Evolutionary conservation across 2,888 invertebrate species (phyloP).

Genomic region (Eupithecia abbreviata): DNA sequence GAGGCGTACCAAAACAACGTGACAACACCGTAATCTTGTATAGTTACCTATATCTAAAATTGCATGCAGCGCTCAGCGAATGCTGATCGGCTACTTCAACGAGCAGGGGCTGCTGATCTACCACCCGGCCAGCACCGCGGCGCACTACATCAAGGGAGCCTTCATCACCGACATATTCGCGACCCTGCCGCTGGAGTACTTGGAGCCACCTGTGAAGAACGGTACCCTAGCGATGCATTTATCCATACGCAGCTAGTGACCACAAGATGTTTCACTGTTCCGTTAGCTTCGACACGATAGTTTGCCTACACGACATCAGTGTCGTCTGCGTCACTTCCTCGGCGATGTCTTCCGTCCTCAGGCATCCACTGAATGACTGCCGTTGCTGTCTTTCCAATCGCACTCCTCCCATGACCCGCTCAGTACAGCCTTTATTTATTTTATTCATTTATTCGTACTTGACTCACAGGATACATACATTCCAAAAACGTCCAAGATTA

Average conservation of each 20-base stretch:
- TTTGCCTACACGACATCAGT: too few relatives aligned
- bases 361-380: not conserved
- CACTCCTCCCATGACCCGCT: too few relatives aligned
- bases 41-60: too few relatives aligned
- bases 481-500: too few relatives aligned
- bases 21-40: too few relatives aligned
- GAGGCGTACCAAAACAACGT: too few relatives aligned
- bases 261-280: too few relatives aligned
- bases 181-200: constrained; percentile 62
- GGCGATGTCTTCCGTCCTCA: not conserved
- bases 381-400: not conserved
- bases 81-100: constrained; percentile 71
- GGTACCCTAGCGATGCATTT: not conserved
- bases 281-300: too few relatives aligned
- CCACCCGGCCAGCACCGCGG: constrained; percentile 71
- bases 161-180: constrained; percentile 65
- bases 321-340: too few relatives aligned
- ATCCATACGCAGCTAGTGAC: not conserved
- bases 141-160: constrained; percentile 66
- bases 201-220: constrained; percentile 50
- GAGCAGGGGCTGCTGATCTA: constrained; percentile 65
- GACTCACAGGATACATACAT: too few relatives aligned
- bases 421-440: too few relatives aligned
- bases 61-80: constrained; percentile 62
- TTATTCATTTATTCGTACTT: too few relatives aligned